A percentile compares a stretch with the other conserved stretches of the same genome.
phyloP scores from a whole-genome alignment of 2,888 invertebrate genomes.

The Meganola albula region DNA sequence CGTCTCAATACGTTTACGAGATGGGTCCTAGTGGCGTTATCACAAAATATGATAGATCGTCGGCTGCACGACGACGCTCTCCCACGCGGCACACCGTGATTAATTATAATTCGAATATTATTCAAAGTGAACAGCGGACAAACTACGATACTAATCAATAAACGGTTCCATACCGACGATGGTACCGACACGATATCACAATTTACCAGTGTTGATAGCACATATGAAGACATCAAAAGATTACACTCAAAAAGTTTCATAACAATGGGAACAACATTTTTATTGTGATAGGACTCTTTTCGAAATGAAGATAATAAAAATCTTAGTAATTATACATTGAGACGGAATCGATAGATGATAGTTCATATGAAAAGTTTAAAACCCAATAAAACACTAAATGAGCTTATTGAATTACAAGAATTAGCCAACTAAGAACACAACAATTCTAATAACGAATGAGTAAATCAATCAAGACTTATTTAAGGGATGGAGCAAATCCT shows the following conservation, averaged over 20 bases:
- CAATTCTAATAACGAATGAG: no score
- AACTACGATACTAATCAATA: slow-evolving; percentile 77
- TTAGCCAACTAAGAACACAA: no score
- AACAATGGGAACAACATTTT: slow-evolving; percentile 64
- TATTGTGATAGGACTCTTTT: slow-evolving; percentile 51
- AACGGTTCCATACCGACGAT: slow-evolving; percentile 76
- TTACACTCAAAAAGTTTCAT: slow-evolving; percentile 51
- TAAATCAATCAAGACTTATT: slow-evolving; percentile 33
- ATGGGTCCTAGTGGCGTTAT: slow-evolving; percentile 73
- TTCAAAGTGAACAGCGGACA: slow-evolving; percentile 77
- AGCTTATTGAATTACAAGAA: no score
- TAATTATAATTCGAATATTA: slow-evolving; percentile 79
- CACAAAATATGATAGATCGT: slow-evolving; percentile 78
- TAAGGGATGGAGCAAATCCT: slow-evolving; percentile 33
- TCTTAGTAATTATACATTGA: no score
- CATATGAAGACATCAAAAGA: slow-evolving; percentile 72
- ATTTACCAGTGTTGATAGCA: slow-evolving; percentile 70
- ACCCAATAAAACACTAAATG: no score
- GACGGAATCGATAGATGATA: no score
- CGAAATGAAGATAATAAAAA: no score
- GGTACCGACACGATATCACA: slow-evolving; percentile 73
- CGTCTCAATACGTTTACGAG: slow-evolving; percentile 64
- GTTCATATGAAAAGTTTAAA: no score
- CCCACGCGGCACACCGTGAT: slow-evolving; percentile 73
- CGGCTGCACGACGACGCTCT: slow-evolving; percentile 65